phyloP scores from a whole-genome alignment of 2,888 invertebrate species.

The Xanthorhoe spadicearia region DNA sequence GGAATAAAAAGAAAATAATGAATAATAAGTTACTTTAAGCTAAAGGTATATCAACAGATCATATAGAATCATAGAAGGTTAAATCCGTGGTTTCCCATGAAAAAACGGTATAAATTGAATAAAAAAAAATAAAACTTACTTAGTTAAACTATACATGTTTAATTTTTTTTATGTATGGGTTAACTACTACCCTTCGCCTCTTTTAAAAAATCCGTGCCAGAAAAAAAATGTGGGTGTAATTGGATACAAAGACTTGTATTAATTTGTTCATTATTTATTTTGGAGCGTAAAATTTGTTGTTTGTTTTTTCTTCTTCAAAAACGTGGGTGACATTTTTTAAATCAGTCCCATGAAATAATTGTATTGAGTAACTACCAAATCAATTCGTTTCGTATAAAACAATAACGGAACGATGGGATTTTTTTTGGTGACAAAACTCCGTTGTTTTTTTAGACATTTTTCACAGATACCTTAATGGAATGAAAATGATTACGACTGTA shows the following conservation, averaged over 20 bases:
- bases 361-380: slow-evolving; percentile 40
- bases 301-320: slow-evolving; percentile 60
- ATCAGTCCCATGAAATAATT: slow-evolving; percentile 64
- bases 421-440: slow-evolving; percentile 2
- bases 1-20: no score
- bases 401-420: slow-evolving; percentile 17
- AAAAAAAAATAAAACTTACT: no score
- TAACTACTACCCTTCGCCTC: not conserved
- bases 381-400: slow-evolving; percentile 55
- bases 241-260: not conserved
- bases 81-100: no score
- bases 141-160: no score
- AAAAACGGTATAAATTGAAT: no score
- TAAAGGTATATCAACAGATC: no score
- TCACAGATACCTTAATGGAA: no score
- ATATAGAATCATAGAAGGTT: no score
- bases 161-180: not conserved
- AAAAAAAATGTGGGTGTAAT: slow-evolving; percentile 1
- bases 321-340: slow-evolving; percentile 76
- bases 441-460: not conserved
- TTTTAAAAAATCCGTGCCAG: slow-evolving; percentile 34
- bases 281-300: slow-evolving; percentile 67
- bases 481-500: no score
- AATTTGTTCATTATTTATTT: slow-evolving; percentile 59
- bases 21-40: no score